These are phyloP conservation scores for Pristionchus maxplancki DNA, from an alignment of 2,888 invertebrate genomes.

Conservation along the genomic window DNA sequence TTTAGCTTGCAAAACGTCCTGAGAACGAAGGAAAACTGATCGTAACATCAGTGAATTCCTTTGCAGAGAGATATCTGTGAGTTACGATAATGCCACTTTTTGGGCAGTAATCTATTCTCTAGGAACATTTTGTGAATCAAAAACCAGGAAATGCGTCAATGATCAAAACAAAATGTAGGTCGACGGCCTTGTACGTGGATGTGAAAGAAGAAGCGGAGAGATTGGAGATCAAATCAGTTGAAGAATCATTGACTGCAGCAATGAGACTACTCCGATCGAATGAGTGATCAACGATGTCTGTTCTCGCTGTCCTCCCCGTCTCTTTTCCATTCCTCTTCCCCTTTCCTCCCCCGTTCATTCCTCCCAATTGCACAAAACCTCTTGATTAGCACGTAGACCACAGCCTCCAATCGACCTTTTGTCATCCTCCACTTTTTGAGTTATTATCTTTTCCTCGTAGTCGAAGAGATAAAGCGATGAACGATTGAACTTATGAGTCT, in stretches of 20 bases:
- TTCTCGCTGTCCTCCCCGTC: neutral
- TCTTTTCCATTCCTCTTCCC: neutral
- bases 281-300: neutral
- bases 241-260: neutral
- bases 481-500: neutral
- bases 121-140: no score
- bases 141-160: no score
- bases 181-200: constrained; percentile 42
- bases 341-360: neutral
- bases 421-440: constrained; percentile 6
- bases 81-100: no score
- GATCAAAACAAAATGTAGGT: no score
- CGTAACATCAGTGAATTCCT: constrained; percentile 65
- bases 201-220: constrained; percentile 32
- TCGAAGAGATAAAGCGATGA: neutral
- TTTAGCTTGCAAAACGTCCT: constrained; percentile 59
- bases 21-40: constrained; percentile 66
- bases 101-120: no score
- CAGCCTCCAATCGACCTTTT: constrained; percentile 39
- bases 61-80: constrained; percentile 66
- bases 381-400: constrained; percentile 32
- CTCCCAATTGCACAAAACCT: constrained; percentile 1
- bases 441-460: neutral
- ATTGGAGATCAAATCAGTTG: neutral
- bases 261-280: neutral